Base-by-base conservation (phyloP, 2,888 invertebrate genomes). In the Philaethria dido region DNA sequence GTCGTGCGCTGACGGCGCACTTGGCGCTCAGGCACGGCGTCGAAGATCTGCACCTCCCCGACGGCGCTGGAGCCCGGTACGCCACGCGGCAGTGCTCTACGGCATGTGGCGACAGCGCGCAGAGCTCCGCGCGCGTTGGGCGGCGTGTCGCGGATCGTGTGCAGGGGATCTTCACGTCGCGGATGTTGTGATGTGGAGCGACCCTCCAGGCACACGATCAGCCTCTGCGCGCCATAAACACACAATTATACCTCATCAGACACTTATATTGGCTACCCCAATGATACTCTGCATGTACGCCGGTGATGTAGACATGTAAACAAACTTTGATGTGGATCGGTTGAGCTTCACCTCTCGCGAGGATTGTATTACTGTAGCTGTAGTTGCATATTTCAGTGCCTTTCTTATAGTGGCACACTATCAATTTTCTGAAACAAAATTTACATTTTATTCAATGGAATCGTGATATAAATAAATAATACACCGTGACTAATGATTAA, bases 371-470 rank as follows among this genome's bases (percentile, higher is more conserved):
- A 73, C 98, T 97, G 86, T 95, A 96, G 83, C 97, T 97, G 93
- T 99, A 99, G 92, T 98, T 98, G 92, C 99, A 99, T 84, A 99
- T 99, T 94, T 99, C 99, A 67, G 98, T 98, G 75, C 98, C 98
- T 87, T 98, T 98, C 87, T 98, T 98, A 92, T 98, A 99, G 93
- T 99, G 99, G 89, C 98, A 99, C 71, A 99, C 98, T 93, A 97
- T 97, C 82, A 98, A 94, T 90, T 95, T 95, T 84, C 93, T 93
- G 89, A 44, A 82, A 88, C 22, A 47, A n/a, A 22, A 36, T 18
- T 16, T 2, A 61, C 4, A 18, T 13, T 20, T 0, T 1, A 14
- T 33, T 29, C 16, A 54, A 13, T 1, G 13, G 4, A 11, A 2
- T 14, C 5, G 14, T n/a, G 2, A 14, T 5, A 14, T 0, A 29